Evolutionary conservation across 1,140 invertebrate genomes (phyloP).

Genomic region (Microplitis demolitor): DNA sequence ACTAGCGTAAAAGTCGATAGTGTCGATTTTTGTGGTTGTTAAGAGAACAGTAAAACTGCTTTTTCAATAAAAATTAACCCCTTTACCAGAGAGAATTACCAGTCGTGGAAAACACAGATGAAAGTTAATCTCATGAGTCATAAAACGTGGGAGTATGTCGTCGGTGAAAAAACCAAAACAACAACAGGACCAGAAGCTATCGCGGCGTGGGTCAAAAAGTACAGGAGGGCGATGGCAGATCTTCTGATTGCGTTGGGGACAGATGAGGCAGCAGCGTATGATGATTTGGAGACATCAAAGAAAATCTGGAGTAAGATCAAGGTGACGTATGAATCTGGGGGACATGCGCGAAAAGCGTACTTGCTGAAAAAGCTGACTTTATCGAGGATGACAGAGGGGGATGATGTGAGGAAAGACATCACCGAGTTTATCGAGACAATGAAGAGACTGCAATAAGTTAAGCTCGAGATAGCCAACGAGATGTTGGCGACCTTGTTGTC

Average conservation of each 20-base stretch:
- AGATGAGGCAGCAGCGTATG: background rate
- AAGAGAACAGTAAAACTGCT: background rate
- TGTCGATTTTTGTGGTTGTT: background rate
- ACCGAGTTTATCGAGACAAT: conserved; percentile 37
- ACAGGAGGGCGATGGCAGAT: conserved; percentile 5
- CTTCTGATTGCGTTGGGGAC: background rate
- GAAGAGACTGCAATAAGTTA: conserved; percentile 36
- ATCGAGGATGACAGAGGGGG: conserved; percentile 34
- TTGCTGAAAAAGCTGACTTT: conserved; percentile 31
- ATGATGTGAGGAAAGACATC: conserved; percentile 38
- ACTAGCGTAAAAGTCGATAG: background rate
- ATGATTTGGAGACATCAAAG: conserved; percentile 25
- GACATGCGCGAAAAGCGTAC: conserved; percentile 33
- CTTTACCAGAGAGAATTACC: background rate
- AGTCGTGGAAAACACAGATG: background rate
- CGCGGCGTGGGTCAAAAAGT: conserved; percentile 7
- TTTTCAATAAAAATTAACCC: background rate
- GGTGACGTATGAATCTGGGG: conserved; percentile 28
- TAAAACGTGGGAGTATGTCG: conserved; percentile 4
- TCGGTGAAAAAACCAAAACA: conserved; percentile 7
- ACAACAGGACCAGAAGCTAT: background rate
- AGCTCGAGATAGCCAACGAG: conserved; percentile 32
- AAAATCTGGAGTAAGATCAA: conserved; percentile 30
- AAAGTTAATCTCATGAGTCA: background rate
- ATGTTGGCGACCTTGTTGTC: conserved; percentile 34